Conservation (phyloP, 2,797 vertebrate species). For the Xenopus petersii region DNA sequence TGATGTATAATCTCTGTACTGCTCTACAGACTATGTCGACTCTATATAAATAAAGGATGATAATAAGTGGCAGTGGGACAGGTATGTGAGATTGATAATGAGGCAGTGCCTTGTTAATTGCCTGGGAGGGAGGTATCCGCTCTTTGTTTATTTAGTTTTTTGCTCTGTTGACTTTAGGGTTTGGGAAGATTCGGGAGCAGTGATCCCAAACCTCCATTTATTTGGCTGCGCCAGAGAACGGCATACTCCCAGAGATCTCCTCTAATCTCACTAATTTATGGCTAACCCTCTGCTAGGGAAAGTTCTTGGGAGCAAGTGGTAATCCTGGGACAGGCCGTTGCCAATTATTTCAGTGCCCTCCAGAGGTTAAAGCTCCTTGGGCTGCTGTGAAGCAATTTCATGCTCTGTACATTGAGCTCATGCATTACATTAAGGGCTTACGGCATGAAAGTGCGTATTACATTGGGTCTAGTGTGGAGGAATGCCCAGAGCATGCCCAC, state of each 20-base stretch:
- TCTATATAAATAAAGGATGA: too few species aligned
- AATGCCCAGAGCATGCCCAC: too few species aligned
- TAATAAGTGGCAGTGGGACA: too few species aligned
- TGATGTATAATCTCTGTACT: too few species aligned
- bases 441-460: not conserved
- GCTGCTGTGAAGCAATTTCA: conserved; percentile 16
- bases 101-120: conserved; percentile 1
- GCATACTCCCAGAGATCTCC: conserved; percentile 6
- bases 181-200: conserved; percentile 46
- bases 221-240: not conserved
- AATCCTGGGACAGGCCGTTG: conserved; percentile 2
- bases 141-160: conserved; percentile 31
- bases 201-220: conserved; percentile 45
- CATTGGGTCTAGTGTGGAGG: too few species aligned
- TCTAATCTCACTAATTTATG: conserved; percentile 24
- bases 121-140: not conserved
- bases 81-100: not conserved
- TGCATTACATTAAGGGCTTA: conserved; percentile 15
- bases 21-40: too few species aligned
- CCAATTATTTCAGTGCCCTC: not conserved
- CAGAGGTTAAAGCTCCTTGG: conserved; percentile 1
- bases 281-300: conserved; percentile 6
- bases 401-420: conserved; percentile 8
- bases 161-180: conserved; percentile 16
- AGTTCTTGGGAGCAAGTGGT: conserved; percentile 46